Conservation (phyloP, 23 tunicate genomes). For the Halocynthia roretzi region DNA sequence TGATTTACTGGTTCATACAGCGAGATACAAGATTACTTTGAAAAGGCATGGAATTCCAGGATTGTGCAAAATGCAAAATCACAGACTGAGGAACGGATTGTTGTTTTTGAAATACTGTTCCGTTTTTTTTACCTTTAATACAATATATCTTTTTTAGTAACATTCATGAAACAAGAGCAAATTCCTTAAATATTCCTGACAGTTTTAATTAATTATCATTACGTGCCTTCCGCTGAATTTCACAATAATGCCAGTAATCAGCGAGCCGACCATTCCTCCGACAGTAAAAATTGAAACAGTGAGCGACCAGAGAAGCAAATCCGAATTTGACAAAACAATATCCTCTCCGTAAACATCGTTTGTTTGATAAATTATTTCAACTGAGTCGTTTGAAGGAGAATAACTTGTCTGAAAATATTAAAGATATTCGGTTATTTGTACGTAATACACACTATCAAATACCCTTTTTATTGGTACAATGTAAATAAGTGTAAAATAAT, state of each 20-base stretch:
- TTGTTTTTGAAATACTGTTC: too few species aligned
- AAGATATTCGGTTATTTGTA: not conserved
- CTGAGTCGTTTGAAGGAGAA: not conserved
- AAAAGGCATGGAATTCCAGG: too few species aligned
- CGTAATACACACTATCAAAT: too few species aligned
- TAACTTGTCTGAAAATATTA: not conserved
- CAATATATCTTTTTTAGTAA: not conserved
- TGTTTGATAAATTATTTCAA: not conserved
- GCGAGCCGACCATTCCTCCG: conserved; percentile 96
- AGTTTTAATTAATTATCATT: not conserved
- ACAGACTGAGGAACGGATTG: too few species aligned
- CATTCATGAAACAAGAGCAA: not conserved
- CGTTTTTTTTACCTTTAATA: too few species aligned
- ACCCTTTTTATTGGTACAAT: too few species aligned
- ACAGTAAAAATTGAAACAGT: conserved; percentile 89
- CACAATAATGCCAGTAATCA: conserved; percentile 39
- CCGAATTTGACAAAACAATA: conserved; percentile 19
- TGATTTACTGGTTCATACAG: too few species aligned
- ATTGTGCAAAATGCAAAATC: too few species aligned
- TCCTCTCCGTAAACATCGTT: not conserved
- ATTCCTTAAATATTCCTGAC: not conserved
- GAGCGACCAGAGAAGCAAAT: conserved; percentile 67
- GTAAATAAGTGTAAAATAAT: too few species aligned
- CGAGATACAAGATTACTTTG: too few species aligned
- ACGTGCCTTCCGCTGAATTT: conserved; percentile 64